Conservation (phyloP, 2,113 vertebrate species). For the Condylura cristata region DNA sequence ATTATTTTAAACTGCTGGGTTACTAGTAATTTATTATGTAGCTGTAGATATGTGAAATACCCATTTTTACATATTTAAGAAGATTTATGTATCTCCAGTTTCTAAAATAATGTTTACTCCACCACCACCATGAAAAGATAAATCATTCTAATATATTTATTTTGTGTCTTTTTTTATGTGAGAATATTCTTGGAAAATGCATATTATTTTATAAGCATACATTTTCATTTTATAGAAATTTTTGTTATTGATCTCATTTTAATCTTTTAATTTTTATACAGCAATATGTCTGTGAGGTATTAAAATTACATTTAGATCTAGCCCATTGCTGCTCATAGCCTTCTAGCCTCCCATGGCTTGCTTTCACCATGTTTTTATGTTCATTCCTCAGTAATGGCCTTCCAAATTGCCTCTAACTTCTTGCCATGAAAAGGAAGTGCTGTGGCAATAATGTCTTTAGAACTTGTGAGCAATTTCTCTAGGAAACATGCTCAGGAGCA, state of each 20-base stretch:
- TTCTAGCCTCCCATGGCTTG: background rate
- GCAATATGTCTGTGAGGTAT: background rate
- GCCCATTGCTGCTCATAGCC: background rate
- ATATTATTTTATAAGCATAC: background rate
- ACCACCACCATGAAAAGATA: background rate
- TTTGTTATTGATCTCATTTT: background rate
- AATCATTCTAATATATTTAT: background rate
- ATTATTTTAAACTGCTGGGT: background rate
- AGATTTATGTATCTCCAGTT: background rate
- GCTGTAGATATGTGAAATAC: background rate
- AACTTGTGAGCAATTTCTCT: background rate
- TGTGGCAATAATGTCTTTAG: background rate
- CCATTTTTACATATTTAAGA: background rate
- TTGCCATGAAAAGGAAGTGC: background rate
- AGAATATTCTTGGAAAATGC: conserved; percentile 11
- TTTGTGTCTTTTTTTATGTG: conserved; percentile 1
- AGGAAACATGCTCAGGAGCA: background rate
- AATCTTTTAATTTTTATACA: background rate
- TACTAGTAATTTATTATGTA: background rate
- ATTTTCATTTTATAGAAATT: background rate
- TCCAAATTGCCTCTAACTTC: background rate
- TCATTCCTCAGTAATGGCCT: background rate
- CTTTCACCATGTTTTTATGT: background rate
- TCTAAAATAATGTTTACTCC: background rate
- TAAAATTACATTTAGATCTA: background rate